A percentile compares a stretch with the other conserved stretches of the same genome.
Evolutionary conservation across 2,888 invertebrate species (phyloP).

Genomic region (Oxyteleia sp.): DNA sequence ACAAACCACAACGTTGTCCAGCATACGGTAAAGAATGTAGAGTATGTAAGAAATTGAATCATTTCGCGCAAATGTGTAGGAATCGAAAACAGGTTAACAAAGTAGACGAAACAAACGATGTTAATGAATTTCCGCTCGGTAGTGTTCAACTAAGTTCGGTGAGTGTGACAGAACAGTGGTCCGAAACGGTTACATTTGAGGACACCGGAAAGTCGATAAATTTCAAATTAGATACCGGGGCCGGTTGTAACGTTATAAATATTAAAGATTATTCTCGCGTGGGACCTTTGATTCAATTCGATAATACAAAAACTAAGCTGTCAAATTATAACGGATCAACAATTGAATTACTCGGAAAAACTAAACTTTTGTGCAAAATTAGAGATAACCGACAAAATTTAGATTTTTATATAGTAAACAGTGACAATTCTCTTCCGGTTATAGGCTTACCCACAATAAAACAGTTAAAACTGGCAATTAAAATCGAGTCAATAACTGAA

Average conservation of each 20-base stretch:
- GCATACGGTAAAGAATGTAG: no score
- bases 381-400: not conserved
- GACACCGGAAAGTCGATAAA: not conserved
- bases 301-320: not conserved
- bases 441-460: not conserved
- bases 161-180: no score
- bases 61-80: no score
- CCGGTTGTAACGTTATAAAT: constrained; percentile 25
- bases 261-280: not conserved
- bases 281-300: not conserved
- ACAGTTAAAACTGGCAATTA: not conserved
- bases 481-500: not conserved
- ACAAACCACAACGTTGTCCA: no score
- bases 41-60: no score
- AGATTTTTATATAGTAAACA: not conserved
- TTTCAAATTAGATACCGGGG: constrained; percentile 8
- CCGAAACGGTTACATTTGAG: not conserved
- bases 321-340: not conserved
- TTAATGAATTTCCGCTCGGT: no score
- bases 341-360: not conserved
- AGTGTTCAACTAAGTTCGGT: no score
- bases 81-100: no score
- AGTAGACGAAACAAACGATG: no score
- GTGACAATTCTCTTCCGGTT: not conserved
- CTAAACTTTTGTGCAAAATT: not conserved